Base-by-base conservation (phyloP, 2,797 vertebrate species). In the Ceryle rudis region DNA sequence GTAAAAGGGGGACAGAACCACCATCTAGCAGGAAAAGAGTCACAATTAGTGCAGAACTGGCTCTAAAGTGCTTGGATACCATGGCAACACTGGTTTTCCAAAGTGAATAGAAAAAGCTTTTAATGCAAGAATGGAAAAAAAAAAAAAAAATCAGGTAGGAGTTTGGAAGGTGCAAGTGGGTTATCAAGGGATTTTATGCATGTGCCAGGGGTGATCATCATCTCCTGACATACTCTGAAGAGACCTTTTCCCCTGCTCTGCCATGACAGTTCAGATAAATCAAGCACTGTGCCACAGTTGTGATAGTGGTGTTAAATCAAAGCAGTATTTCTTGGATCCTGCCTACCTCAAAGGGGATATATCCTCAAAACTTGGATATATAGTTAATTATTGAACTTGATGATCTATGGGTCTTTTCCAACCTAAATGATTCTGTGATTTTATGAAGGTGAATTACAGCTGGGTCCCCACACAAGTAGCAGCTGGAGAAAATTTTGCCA, bases 341-440 rank as follows among this genome's bases (percentile, higher is more conserved):
- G 8, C 7, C n/a, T 39, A 1, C 21, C 10, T 51, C 35, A 39
- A 44, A 79, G 13, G 58, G 6, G 6, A 14, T 58, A 25, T 74
- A 41, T 41, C 39, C 39, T 41, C 39, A 41, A 41, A 41, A 41
- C 66, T 81, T 1, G 3, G n/a, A 86, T 41, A 25, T 21, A 33
- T 0, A 2, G 20, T 18, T 52, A 57, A 39, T 0, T 1, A 16
- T 22, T 10, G 6, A 12, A 52, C 5, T 70, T 1, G 0, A 28
- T 58, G 11, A 39, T 39, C 54, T 70, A 22, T 29, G 33, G 10
- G 33, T 58, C 14, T 70, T 90, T 79, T 62, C 16, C 47, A 31
- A 28, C 25, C 6, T 29, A 52, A 84, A 61, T 46, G 8, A 37
- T 42, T 47, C 31, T 14, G 3, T 21, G 42, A 29, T 64, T 60